Evolutionary conservation across 2,113 vertebrate species (phyloP), one percentile per base, ranked within the genome.

Genomic region (Cisticola juncidis): DNA sequence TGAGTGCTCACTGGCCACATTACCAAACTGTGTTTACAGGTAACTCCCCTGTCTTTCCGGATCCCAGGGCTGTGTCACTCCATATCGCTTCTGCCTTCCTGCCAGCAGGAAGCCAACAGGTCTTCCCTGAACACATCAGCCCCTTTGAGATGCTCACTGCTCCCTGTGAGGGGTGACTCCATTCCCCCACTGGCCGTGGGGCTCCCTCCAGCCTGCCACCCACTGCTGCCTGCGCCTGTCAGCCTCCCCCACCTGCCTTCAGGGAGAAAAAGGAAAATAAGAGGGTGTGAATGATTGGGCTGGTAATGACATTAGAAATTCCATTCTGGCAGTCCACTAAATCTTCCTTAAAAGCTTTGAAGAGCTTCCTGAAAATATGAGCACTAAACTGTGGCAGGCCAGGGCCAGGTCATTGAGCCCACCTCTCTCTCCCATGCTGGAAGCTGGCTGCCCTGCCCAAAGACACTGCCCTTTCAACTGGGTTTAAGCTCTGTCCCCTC

Each of bases 181-280:
- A 28, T 12, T 3, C 0, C 9, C 20, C 5, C 1, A 0, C 23
- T 29, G 60, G 18, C 64, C 0, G 0, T 0, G 0, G 54, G 50
- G 35, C 35, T 77, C 35, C 68, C 70, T 80, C 76, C 48, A 76
- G 15, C 57, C 53, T 33, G 33, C 24, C 5, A 8, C 4, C 6
- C 3, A 0, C 42, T 48, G 28, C 45, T 78, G 33, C 28, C 44
- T 64, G 10, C 0, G 0, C 26, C 74, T 56, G 25, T 12, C 61
- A 56, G 57, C 61, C 14, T 79, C 26, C 25, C 31, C 17, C 1
- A 0, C 23, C 22, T 61, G 29, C 2, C 1, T 26, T 33, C 45
- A 77, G 33, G 35, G 20, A 73, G 80, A 69, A 77, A 77, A 82
- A 70, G n/a, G n/a, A 86, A 92, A 83, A 72, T 44, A 48, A 74